Base-by-base conservation (phyloP, 2,113 vertebrate genomes). In the Elachura formosa region DNA sequence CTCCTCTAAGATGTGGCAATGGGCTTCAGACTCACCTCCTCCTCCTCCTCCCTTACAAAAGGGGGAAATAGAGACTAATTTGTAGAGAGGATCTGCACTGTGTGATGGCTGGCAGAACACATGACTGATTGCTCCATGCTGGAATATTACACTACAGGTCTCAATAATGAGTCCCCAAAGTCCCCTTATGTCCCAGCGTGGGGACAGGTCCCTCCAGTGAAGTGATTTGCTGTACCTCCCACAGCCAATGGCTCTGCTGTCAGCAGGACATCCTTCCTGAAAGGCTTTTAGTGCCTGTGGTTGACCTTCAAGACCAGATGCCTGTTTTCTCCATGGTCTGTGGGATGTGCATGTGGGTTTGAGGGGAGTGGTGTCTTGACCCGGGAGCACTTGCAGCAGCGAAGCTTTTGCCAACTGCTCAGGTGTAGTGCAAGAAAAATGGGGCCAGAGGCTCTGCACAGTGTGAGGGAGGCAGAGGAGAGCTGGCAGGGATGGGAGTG, bases 261-360 rank as follows among this genome's bases (percentile, higher is more conserved):
- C 76, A 52, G 63, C 78, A 19, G 3, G 38, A 66, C 11, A 43
- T 16, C 29, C 36, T n/a, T 83, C 59, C 49, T 36, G 36, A 54
- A 79, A 12, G 51, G 59, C 24, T 64, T 49, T 43, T 24, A 52
- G 77, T 66, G 43, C 25, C 46, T 76, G n/a, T 3, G 13, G 2
- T 4, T 91, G 67, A 6, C 51, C 80, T 79, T 34, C 49, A 41
- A 48, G 55, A 29, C 3, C 25, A 40, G 52, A 36, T 31, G 18
- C 11, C 43, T 36, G 11, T 61, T 69, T 80, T 66, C 21, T 26
- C 29, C 14, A 17, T 1, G 16, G 14, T 80, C 83, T 62, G 29
- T 48, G 41, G 62, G 68, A 54, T 2, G 4, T 24, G 19, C 0
- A 0, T 22, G 29, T 33, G 59, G 29, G 28, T 66, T 45, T n/a